Percentiles rank a stretch among this genome's conserved stretches.
Evolutionary conservation across 2,888 invertebrate species (phyloP).

Genomic region (Dicyrtomina minuta): DNA sequence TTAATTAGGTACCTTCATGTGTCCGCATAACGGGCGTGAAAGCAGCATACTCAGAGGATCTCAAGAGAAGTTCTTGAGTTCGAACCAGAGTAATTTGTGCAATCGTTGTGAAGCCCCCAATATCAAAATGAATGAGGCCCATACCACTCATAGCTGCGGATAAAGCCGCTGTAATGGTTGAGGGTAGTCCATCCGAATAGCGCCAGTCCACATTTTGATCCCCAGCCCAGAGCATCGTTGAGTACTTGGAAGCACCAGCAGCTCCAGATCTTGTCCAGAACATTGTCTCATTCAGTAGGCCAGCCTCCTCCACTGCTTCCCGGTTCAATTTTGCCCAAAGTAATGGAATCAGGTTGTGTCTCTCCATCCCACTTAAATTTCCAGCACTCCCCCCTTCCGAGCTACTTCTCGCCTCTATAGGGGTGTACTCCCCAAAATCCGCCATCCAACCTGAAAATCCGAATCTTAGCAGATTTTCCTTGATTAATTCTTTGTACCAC

Average conservation of each 20-base stretch:
- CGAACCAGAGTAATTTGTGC: slow-evolving; percentile 39
- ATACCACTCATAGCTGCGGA: slow-evolving; percentile 51
- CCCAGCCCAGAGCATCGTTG: slow-evolving; percentile 52
- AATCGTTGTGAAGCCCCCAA: slow-evolving; percentile 53
- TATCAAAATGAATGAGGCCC: slow-evolving; percentile 53
- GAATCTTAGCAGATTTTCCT: slow-evolving; percentile 47
- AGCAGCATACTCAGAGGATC: slow-evolving; percentile 53
- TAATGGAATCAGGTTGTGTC: slow-evolving; percentile 47
- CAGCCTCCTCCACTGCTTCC: slow-evolving; percentile 43
- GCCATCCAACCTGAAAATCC: slow-evolving; percentile 54
- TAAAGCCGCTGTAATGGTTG: slow-evolving; percentile 50
- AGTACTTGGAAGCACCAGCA: slow-evolving; percentile 38
- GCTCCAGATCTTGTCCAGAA: slow-evolving; percentile 51
- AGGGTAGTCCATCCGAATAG: slow-evolving; percentile 49
- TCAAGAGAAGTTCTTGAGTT: slow-evolving; percentile 50
- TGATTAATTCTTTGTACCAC: slow-evolving; percentile 55
- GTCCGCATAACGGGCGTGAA: slow-evolving; percentile 54
- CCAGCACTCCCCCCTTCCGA: neutral
- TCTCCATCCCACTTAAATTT: slow-evolving; percentile 26
- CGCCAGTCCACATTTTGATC: slow-evolving; percentile 54
- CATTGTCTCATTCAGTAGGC: slow-evolving; percentile 40
- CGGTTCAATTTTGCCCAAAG: slow-evolving; percentile 49
- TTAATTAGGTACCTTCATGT: slow-evolving; percentile 47
- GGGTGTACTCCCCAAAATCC: slow-evolving; percentile 53
- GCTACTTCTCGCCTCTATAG: slow-evolving; percentile 36